A percentile compares a stretch with the other conserved stretches of the same genome.
Evolutionary conservation across 2,113 vertebrate genomes (phyloP).

Genomic region (Xenopus tropicalis): UCB_Xtro_10.0 CM004444.2:156708001-156708500

Average conservation of each 20-base stretch:
- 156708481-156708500: no score
- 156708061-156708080: no score
- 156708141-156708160: no score
- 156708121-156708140: no score
- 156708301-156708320: neutral
- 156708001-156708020: no score
- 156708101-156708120: no score
- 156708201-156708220: conserved; percentile 15
- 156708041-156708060: no score
- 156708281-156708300: neutral
- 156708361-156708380: conserved; percentile 1
- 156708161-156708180: neutral
- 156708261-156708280: conserved; percentile 16
- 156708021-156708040: no score
- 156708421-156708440: conserved; percentile 11
- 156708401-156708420: conserved; percentile 4
- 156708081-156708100: no score
- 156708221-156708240: conserved; percentile 20
- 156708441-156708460: conserved; percentile 5
- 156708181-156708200: neutral
- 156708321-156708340: conserved; percentile 6
- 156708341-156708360: neutral
- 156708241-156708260: conserved; percentile 21
- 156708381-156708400: neutral
- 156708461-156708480: neutral